Base-by-base conservation (phyloP, 2,797 vertebrate genomes). In the Sebastes aleutianus region DNA sequence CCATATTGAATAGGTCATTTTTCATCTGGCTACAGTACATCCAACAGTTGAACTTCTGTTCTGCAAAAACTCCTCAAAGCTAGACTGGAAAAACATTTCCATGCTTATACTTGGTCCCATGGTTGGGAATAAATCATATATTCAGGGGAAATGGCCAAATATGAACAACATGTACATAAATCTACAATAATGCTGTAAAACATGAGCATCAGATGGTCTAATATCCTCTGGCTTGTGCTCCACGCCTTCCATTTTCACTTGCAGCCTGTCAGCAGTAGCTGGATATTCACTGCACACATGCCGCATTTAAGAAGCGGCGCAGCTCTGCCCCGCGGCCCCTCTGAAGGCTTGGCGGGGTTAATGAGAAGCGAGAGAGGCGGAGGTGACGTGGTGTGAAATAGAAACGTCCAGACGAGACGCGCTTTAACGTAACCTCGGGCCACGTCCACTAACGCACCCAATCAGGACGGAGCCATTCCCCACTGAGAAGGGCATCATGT, bases 321-420 rank as follows among this genome's bases (percentile, higher is more conserved):
- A 58, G 78, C 76, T 71, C 56, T 32, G 64, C 84, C 78, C 73
- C 9, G 9, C 58, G 82, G 84, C 77, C 36, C 65, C 50, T 84
- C 68, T 56, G 26, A 74, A 68, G 80, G 89, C 76, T 82, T 4
- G 66, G 66, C 22, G 70, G 87, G 59, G 90, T 92, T 94, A 94
- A 95, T 94, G 88, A 91, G 89, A 88, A 89, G 88, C 81, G 18
- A 85, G 85, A 84, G 83, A 71, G 84, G 61, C 62, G 77, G 78
- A 91, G 91, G 89, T 89, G 90, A 90, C 79, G 76, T 18, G 76
- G 90, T 85, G 88, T 93, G 88, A 89, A 92, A 94, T 92, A 74
- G 85, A 93, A 91, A 91, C 84, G 80, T 50, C 74, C 83, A 76
- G 69, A 79, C 83, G 84, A 88, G 85, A 83, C 65, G 59, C 11